A percentile compares a stretch with the other conserved stretches of the same genome.
phyloP scores from a whole-genome alignment of 1,140 invertebrate species.

The Caerostris extrusa region DNA sequence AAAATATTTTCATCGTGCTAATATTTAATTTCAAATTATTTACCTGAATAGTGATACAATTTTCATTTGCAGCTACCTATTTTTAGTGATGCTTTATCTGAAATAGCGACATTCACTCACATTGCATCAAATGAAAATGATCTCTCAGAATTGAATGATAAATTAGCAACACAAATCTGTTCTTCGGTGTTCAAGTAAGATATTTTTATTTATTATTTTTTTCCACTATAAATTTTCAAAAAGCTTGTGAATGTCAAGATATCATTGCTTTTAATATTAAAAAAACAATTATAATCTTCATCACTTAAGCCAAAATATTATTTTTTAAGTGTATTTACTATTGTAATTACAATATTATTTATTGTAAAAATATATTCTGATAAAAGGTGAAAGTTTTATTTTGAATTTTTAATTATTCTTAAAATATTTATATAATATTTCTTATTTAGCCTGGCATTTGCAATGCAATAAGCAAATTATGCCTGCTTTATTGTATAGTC shows the following conservation, averaged over 20 bases:
- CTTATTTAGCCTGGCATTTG: too few species aligned
- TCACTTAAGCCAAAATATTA: not conserved
- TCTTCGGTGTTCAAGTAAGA: conserved; percentile 27
- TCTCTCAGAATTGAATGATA: not conserved
- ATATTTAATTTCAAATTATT: not conserved
- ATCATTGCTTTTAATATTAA: not conserved
- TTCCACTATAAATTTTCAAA: not conserved
- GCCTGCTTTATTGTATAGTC: too few species aligned
- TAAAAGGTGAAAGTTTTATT: not conserved
- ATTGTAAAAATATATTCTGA: not conserved
- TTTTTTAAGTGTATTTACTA: not conserved
- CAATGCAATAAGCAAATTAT: too few species aligned
- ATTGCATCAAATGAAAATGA: not conserved
- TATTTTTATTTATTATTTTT: not conserved
- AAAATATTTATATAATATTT: too few species aligned
- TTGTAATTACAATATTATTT: not conserved
- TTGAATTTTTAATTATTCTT: too few species aligned
- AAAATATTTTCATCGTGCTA: not conserved
- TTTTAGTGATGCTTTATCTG: not conserved
- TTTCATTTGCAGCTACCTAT: not conserved
- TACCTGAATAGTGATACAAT: not conserved
- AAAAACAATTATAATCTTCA: not conserved
- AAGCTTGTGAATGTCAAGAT: too few species aligned
- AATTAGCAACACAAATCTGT: not conserved
- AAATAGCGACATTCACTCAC: not conserved